Base-by-base conservation (phyloP, 2,113 vertebrate genomes). In the Sinocyclocheilus anshuiensis region DNA sequence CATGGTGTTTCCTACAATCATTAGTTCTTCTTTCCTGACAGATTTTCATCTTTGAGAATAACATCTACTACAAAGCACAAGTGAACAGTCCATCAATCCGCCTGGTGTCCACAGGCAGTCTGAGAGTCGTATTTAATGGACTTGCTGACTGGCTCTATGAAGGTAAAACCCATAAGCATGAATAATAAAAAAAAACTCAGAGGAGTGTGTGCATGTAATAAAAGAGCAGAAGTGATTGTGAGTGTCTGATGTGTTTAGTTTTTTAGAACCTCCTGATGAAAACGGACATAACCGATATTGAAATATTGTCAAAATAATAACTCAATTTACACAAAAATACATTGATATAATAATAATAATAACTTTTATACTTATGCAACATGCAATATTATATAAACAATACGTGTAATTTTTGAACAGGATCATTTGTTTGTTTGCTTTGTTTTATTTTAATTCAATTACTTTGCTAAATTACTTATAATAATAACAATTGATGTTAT, bases 1-100 rank as follows among this genome's bases (percentile, higher is more conserved):
- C 7, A 11, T 77, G 29, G 6, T 50, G 7, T 57, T 69, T 6
- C 11, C 7, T 18, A 6, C 4, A 84, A 61, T 45, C 7, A 84
- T 89, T 89, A 85, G 24, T 65, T 53, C 11, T 75, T 90, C 5
- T 87, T 50, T 65, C 78, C 24, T 29, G 29, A 81, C 92, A 99
- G 98, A 96, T 99, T 89, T 99, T 98, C 93, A 97, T 99, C 92
- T 99, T 99, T 91, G 97, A 99, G 92, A 99, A 99, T 94, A 99
- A 99, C 93, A 98, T 99, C 92, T 99, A 98, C 94, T 99, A 99
- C 94, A 96, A 96, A 79, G 90, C 96, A 0, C 96, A 96, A 1
- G 94, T 98, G 18, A 95, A 95, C 59, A 97, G 95, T 88, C 94
- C 96, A 90, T 93, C 97, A 1, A 97, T 99, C 90, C 97, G 98